phyloP scores from a whole-genome alignment of 2,797 vertebrate species.

The Galago senegalensis region DNA sequence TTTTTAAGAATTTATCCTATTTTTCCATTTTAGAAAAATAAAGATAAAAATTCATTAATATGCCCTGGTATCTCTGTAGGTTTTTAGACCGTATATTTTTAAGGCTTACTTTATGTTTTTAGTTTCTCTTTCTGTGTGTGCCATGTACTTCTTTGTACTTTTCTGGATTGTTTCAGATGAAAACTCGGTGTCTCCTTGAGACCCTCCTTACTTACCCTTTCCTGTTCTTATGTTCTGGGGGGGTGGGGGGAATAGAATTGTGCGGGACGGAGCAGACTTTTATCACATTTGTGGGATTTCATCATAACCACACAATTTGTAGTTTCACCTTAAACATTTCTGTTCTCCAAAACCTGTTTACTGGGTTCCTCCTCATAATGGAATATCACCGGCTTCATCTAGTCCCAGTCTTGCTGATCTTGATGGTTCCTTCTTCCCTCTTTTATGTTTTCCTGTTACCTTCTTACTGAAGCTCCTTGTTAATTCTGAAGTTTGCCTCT shows the following conservation, averaged over 20 bases:
- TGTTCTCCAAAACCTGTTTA: not conserved
- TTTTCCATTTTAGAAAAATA: conserved; percentile 37
- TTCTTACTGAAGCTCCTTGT: not conserved
- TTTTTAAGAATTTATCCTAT: conserved; percentile 53
- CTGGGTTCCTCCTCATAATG: not conserved
- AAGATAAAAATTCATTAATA: not conserved
- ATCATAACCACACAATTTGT: not conserved
- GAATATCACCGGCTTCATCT: not conserved
- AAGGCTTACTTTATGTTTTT: not conserved
- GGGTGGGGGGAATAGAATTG: not conserved
- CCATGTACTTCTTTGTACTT: not conserved
- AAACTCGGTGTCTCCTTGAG: not conserved
- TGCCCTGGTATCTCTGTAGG: not conserved
- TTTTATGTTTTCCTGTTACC: not conserved
- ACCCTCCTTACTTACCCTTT: not conserved
- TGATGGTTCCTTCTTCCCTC: not conserved
- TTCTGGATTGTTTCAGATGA: not conserved
- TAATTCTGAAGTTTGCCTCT: not conserved
- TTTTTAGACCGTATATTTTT: not conserved
- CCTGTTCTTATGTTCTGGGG: not conserved
- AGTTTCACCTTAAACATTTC: not conserved
- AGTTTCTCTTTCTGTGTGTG: not conserved
- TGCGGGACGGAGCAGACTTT: not conserved
- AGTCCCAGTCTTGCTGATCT: not conserved
- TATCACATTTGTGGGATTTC: not conserved